phyloP scores from a whole-genome alignment of 2,888 invertebrate species.

The Volucella bombylans region DNA sequence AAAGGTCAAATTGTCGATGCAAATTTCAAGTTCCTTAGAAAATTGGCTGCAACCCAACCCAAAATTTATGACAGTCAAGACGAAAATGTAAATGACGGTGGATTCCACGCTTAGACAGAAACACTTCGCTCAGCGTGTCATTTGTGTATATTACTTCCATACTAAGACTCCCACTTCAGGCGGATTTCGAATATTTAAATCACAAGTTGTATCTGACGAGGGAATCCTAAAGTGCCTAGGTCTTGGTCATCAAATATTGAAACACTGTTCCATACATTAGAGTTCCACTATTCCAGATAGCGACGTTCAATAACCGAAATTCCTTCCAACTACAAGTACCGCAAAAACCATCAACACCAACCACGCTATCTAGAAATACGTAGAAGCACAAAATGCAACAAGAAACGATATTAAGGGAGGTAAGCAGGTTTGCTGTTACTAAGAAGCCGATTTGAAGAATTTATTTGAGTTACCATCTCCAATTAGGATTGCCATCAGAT shows the following conservation, averaged over 20 bases:
- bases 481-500: no score
- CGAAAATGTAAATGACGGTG: no score
- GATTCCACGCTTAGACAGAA: no score
- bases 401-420: slow-evolving; percentile 1
- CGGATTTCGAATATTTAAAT: no score
- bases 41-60: no score
- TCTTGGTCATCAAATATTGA: slow-evolving; percentile 60
- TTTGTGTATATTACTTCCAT: no score
- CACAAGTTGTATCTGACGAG: slow-evolving; percentile 31
- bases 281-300: slow-evolving; percentile 40
- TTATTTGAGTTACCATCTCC: background rate
- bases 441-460: background rate
- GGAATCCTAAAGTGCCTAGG: slow-evolving; percentile 56
- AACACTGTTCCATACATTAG: slow-evolving; percentile 28
- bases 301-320: slow-evolving; percentile 67
- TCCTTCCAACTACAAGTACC: slow-evolving; percentile 69
- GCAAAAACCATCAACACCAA: slow-evolving; percentile 63
- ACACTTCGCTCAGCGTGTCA: no score
- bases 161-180: no score
- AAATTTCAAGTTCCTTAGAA: no score
- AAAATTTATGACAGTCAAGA: no score
- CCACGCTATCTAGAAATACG: slow-evolving; percentile 38
- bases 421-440: background rate
- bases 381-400: slow-evolving; percentile 11
- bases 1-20: no score